phyloP scores from a whole-genome alignment of 1,140 invertebrate genomes.

The Aricia agestis region DNA sequence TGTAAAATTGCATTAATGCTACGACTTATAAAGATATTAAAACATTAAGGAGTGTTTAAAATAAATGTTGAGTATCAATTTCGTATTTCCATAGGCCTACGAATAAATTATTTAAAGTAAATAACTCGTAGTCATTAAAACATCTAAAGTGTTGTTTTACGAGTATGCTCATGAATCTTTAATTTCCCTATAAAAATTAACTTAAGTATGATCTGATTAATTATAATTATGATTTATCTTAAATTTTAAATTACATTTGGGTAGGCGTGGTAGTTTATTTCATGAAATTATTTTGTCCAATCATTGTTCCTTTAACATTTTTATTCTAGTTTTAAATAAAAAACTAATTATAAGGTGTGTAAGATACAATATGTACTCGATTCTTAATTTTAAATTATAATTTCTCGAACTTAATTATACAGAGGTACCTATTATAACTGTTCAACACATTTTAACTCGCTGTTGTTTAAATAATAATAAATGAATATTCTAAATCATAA shows the following conservation, averaged over 20 bases:
- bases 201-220: not conserved
- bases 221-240: not conserved
- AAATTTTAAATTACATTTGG: not conserved
- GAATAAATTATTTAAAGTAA: constrained; percentile 1
- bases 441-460: not conserved
- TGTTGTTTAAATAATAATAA: not conserved
- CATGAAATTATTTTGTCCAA: not conserved
- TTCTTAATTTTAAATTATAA: too few relatives aligned
- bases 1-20: not conserved
- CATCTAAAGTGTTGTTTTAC: not conserved
- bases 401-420: not conserved
- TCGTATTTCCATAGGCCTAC: not conserved
- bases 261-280: not conserved
- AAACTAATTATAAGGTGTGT: not conserved
- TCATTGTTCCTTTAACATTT: not conserved
- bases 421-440: not conserved
- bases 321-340: not conserved
- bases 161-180: constrained; percentile 1
- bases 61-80: not conserved
- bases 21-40: not conserved
- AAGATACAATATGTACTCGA: not conserved
- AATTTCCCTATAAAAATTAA: not conserved
- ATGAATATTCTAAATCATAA: not conserved
- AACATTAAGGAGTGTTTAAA: not conserved
- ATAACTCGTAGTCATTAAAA: not conserved